Base-by-base conservation (phyloP, 2,888 invertebrate species). In the Aspidiotus rigidus region DNA sequence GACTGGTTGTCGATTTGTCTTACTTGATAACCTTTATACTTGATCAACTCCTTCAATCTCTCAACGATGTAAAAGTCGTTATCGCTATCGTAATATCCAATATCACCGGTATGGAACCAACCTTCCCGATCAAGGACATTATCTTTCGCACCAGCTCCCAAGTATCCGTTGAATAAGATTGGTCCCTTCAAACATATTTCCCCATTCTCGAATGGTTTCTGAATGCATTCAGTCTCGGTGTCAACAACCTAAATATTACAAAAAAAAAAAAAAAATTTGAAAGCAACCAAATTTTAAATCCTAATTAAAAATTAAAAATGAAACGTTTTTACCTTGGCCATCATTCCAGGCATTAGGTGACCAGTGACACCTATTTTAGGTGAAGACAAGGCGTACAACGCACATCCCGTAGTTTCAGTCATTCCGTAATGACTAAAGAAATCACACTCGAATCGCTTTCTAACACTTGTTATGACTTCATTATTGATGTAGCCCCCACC, bases 1-100 rank as follows among this genome's bases (percentile, higher is more conserved):
- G n/a, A n/a, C n/a, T n/a, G 49, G 49, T 49, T 49, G n/a, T 49
- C 49, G 6, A 16, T 57, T 16, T 6, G 57, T 2, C 11, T 40
- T 16, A 82, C 82, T 77, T 83, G 83, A 75, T 85, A 88, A 54
- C 87, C 92, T 77, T 93, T 93, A 76, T 90, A 92, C 77, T 94
- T 94, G 75, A 94, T 93, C 41, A 94, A 83, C 76, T 93, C 93
- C 77, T 94, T 94, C 17, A 92, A 79, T 71, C 94, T 81, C 77
- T 92, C 94, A 2, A 92, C 88, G 72, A 93, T 85, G 75, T 83
- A 92, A 78, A 91, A 88, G 77, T 83, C 86, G 0, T 85, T 86
- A n/a, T 91, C 85, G 0, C 83, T 77, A 75, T 93, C 90, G 74
- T 86, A 89, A 77, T 89, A 90, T 1, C 88, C 93, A 73, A 93